Percentiles rank a stretch among this genome's conserved stretches.
These are phyloP conservation scores for Lathamus discolor DNA, from an alignment of 2,113 vertebrate species.

Conservation along the genomic window DNA sequence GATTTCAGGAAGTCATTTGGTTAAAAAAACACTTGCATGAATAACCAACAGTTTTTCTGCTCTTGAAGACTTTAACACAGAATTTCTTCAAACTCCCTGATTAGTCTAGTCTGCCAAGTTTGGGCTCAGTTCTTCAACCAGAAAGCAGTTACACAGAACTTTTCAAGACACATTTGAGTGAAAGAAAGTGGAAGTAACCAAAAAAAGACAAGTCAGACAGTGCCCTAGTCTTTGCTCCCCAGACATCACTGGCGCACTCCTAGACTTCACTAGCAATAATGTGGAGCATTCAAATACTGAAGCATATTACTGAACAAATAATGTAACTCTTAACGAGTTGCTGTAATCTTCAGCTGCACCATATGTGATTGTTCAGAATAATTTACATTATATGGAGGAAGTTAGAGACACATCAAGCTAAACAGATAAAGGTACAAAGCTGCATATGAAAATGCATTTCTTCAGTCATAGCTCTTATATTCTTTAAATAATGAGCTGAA, in stretches of 20 bases:
- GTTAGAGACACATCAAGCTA: background rate
- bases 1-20: background rate
- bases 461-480: background rate
- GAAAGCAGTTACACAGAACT: background rate
- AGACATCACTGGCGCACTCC: background rate
- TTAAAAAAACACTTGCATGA: background rate
- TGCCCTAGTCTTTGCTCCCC: background rate
- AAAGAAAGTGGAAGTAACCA: background rate
- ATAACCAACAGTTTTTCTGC: background rate
- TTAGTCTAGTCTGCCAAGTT: background rate
- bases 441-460: background rate
- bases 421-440: background rate
- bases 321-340: background rate
- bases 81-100: background rate
- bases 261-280: background rate
- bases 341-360: background rate
- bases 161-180: background rate
- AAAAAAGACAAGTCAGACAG: background rate
- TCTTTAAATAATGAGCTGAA: background rate
- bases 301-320: background rate
- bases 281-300: background rate
- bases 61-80: background rate
- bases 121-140: background rate
- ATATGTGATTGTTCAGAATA: background rate
- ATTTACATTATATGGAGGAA: background rate